Evolutionary conservation across 37 sponge, comb jelly and placozoan species (phyloP), one percentile per base, ranked within the genome.

Genomic region (Chondrilla cf. caribensis): DNA sequence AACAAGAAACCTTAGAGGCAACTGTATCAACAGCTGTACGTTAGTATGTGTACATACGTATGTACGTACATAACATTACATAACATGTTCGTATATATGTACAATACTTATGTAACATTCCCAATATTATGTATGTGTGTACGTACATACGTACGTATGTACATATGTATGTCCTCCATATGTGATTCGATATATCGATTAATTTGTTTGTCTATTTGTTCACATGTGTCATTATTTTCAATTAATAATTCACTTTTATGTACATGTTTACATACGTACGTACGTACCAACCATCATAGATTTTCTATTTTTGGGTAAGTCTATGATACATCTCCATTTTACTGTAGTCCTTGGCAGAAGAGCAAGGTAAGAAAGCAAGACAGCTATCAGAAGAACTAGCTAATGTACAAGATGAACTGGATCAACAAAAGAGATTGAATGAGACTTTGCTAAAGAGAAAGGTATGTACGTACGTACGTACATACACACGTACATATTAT

Each of bases 381-480:
- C n/a, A 73, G 41, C 6, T 73, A 37, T 41, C 7, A 36, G 76
- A 73, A 43, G 76, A 73, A n/a, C 76, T 73, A 39, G 24, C 19
- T n/a, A 24, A 19, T n/a, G 76, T 24, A 1, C 76, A 43, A 24
- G 76, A 73, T n/a, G 76, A 73, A 39, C 76, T 73, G 0, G 76
- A 73, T 38, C 42, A 73, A 25, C 76, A 73, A 37, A 73, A 40
- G 76, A 73, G 76, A 39, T 37, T 73, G 24, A 73, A 73, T 73
- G 76, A 73, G 25, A 42, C 76, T 36, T 43, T 73, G 31, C 2
- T 73, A 6, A 39, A 37, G 43, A 36, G 76, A 39, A 39, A 40
- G 76, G 76, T 73, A 43, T 18, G 6, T 15, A 19, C 25, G 2
- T 68, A 11, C 18, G 70, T 68, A 35, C 35, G 37, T 11, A 65